Base-by-base conservation (phyloP, 2,888 invertebrate species). In the Phlogophora meticulosa region DNA sequence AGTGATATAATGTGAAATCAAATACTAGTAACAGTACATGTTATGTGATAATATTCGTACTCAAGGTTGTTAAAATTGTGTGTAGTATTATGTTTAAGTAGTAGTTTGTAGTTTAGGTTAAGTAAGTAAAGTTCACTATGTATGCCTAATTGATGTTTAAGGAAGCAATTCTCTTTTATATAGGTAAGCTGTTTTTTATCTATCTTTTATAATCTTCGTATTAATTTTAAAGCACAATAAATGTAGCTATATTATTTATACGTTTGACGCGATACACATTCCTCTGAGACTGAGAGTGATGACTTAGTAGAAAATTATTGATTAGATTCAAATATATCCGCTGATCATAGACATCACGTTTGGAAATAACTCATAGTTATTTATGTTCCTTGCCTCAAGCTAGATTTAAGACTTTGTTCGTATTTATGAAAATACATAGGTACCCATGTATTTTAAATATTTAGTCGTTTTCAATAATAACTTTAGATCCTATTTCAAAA, bases 31-130 rank as follows among this genome's bases (percentile, higher is more conserved):
- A 57, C 68, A 78, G 79, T 82, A 82, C 76, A 85, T 60, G 66
- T 81, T 66, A 81, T 86, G 87, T 88, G 87, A 88, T 88, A 87
- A 83, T 78, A 56, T 62, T 82, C 73, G 80, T 85, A 83, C 88
- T 88, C 83, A 86, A 79, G 90, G 88, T 90, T 90, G 90, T 91
- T 88, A 52, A 69, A 58, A 71, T 64, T 65, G 32, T 53, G 51
- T 68, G n/a, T 76, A 74, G 24, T 58, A 53, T 34, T 42, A 43
- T 63, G 36, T 58, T 32, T n/a, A n/a, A n/a, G n/a, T n/a, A n/a
- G n/a, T n/a, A n/a, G n/a, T n/a, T n/a, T n/a, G n/a, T n/a, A n/a
- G n/a, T n/a, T n/a, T 62, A 73, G 17, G n/a, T 55, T 45, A 46
- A 22, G 45, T 34, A 42, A 15, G 32, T 46, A 17, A 4, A 4